Evolutionary conservation across 2,797 vertebrate genomes (phyloP).

Genomic region (Muscicapa comitata): DNA sequence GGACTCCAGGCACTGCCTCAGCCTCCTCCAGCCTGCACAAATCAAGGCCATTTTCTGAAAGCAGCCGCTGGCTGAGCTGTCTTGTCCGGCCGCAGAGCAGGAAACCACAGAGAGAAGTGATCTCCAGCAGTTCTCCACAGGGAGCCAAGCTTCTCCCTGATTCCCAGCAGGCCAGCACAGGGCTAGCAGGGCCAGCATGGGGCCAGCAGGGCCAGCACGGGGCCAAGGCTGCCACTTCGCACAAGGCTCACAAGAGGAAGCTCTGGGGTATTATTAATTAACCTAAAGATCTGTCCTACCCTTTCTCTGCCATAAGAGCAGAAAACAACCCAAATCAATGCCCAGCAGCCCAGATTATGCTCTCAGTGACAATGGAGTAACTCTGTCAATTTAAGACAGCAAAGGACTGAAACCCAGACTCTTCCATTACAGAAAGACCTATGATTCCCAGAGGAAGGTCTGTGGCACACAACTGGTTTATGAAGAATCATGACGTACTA

Average conservation of each 20-base stretch:
- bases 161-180: not conserved
- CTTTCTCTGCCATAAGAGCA: not conserved
- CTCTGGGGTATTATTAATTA: not conserved
- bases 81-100: not conserved
- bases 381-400: not conserved
- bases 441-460: not conserved
- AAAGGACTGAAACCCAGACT: not conserved
- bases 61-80: not conserved
- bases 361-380: not conserved
- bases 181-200: not conserved
- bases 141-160: not conserved
- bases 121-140: not conserved
- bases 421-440: not conserved
- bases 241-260: not conserved
- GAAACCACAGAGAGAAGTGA: not conserved
- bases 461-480: not conserved
- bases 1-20: not conserved
- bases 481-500: not conserved
- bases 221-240: not conserved
- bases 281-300: not conserved
- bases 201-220: too few species aligned
- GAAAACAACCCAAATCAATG: not conserved
- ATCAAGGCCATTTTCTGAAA: not conserved
- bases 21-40: not conserved
- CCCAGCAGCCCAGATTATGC: not conserved